Conservation (phyloP, 2,888 invertebrate genomes). For the Orthosia gracilis region DNA sequence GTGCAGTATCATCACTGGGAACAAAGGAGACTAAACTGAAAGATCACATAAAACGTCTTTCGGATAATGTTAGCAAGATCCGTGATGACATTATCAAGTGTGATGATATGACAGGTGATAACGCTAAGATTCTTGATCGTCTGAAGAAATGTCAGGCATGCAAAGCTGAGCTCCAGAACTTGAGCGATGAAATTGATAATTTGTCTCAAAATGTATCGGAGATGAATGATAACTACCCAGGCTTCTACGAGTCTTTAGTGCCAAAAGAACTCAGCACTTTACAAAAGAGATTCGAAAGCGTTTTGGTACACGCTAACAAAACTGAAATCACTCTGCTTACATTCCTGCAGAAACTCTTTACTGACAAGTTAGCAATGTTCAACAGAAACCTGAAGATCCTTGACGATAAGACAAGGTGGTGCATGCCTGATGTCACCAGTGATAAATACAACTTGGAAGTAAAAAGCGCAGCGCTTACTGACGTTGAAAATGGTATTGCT, state of each 20-base stretch:
- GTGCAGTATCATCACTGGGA: constrained; percentile 93
- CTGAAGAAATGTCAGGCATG: constrained; percentile 94
- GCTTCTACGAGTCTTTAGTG: constrained; percentile 94
- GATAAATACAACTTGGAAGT: constrained; percentile 98
- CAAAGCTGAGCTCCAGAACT: constrained; percentile 93
- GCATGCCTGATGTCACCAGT: constrained; percentile 96
- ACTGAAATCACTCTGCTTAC: constrained; percentile 95
- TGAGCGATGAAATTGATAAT: constrained; percentile 93
- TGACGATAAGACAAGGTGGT: constrained; percentile 98
- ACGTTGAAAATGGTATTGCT: constrained; percentile 93
- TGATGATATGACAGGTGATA: constrained; percentile 97
- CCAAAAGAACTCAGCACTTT: constrained; percentile 96
- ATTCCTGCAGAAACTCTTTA: constrained; percentile 96
- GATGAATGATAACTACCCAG: constrained; percentile 94
- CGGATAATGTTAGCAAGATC: constrained; percentile 93
- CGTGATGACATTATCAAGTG: constrained; percentile 97
- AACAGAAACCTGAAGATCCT: constrained; percentile 95
- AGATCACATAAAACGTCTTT: constrained; percentile 93
- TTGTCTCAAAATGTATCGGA: constrained; percentile 93
- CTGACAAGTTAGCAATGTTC: constrained; percentile 95
- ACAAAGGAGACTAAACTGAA: constrained; percentile 94
- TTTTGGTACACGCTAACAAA: constrained; percentile 95
- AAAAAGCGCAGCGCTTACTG: constrained; percentile 95
- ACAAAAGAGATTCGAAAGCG: constrained; percentile 96
- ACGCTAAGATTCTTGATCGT: constrained; percentile 95